Evolutionary conservation across 2,113 vertebrate genomes (phyloP), one percentile per base, ranked within the genome.

Genomic region (Prunella himalayana): DNA sequence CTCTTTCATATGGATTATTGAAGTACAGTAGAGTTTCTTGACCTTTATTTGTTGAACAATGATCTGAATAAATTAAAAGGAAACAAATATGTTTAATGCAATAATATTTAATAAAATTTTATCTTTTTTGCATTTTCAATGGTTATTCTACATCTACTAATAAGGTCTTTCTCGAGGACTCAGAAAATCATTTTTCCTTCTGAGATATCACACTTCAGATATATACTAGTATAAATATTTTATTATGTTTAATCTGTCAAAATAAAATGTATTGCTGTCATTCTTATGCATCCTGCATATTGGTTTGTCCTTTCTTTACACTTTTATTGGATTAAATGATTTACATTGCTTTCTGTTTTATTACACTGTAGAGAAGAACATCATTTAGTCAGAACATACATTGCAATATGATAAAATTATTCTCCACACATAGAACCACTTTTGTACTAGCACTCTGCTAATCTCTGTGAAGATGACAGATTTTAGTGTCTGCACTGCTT

Each of bases 211-310:
- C 45, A 77, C 60, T 87, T 96, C 85, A 78, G 93, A 97, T 94
- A 95, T 72, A 94, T 95, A 96, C 80, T 41, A 42, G 27, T 95
- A 91, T 95, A 96, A 97, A 95, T 97, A 97, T 98, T 98, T 98
- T 94, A 96, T 82, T 94, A 92, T 81, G 89, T 96, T 96, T 97
- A 97, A 96, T 96, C 90, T 97, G 93, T 95, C 94, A 97, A 86
- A 91, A 97, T 64, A 90, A 68, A 89, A 96, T 82, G 44, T 60
- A 88, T 94, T 94, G 69, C 73, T 97, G 95, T 86, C 96, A 97
- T 97, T 97, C 91, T 97, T 88, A 90, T 79, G 79, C 88, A 97
- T 88, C 85, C 72, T 96, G 86, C 88, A 94, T 86, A 93, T 68
- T 53, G 82, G 88, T 97, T 97, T 97, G 94, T 97, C 96, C 89